phyloP scores from a whole-genome alignment of 2,797 vertebrate species.

The Manis crassicaudata region DNA sequence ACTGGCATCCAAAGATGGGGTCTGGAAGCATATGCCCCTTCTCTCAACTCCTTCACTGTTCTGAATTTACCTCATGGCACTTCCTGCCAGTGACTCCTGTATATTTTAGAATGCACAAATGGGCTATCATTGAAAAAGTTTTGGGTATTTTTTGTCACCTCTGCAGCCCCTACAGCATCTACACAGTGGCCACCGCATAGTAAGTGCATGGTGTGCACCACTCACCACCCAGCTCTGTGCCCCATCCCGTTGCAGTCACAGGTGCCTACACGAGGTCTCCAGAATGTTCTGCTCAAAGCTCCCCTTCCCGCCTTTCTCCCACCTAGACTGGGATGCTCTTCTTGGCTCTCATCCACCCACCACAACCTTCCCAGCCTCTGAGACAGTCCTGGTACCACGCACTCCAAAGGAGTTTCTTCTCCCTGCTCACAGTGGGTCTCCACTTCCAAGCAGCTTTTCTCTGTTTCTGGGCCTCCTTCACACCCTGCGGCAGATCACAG shows the following conservation, averaged over 20 bases:
- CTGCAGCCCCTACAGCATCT: not conserved
- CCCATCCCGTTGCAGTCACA: not conserved
- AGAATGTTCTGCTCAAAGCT: not conserved
- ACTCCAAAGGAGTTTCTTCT: not conserved
- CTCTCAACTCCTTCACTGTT: not conserved
- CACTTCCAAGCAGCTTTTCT: not conserved
- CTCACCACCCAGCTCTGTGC: not conserved
- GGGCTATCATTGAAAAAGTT: not conserved
- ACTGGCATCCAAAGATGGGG: not conserved
- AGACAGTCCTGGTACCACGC: not conserved
- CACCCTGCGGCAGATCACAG: too few relatives aligned
- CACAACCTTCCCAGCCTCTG: not conserved
- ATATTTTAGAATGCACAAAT: not conserved
- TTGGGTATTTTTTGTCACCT: not conserved
- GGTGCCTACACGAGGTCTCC: not conserved
- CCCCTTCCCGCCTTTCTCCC: not conserved
- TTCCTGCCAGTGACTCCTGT: not conserved
- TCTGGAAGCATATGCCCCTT: not conserved
- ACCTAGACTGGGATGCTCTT: not conserved
- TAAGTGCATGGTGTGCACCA: not conserved
- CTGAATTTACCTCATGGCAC: not conserved
- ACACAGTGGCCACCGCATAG: not conserved
- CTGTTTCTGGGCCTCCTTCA: not conserved
- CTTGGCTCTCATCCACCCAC: not conserved
- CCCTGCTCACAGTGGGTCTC: too few relatives aligned